Conservation (phyloP, 2,888 invertebrate species). For the Linyphia triangularis region DNA sequence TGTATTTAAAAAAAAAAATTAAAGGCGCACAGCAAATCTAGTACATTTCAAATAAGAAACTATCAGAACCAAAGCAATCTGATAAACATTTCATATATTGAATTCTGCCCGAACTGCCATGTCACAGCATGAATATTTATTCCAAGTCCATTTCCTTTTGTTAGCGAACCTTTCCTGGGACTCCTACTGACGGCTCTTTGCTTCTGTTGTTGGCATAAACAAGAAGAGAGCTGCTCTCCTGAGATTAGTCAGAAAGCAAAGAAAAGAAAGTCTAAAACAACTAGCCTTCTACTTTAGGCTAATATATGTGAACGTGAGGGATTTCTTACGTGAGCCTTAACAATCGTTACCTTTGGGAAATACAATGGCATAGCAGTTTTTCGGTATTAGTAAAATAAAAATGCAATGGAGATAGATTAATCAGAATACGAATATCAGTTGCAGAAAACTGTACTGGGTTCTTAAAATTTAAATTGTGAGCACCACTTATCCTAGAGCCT, state of each 20-base stretch:
- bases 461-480: no score
- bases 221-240: slow-evolving; percentile 15
- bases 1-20: background rate
- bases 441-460: no score
- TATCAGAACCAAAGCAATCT: background rate
- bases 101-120: background rate
- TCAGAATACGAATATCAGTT: no score
- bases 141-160: background rate
- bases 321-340: background rate
- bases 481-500: no score
- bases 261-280: slow-evolving; percentile 21
- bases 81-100: background rate
- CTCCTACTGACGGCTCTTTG: background rate
- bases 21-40: no score
- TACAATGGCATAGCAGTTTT: background rate
- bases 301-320: background rate
- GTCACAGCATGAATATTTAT: slow-evolving; percentile 9
- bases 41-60: no score
- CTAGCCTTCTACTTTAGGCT: slow-evolving; percentile 30
- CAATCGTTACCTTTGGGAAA: background rate
- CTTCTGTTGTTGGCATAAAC: slow-evolving; percentile 25
- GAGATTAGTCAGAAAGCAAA: slow-evolving; percentile 20
- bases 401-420: no score
- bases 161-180: background rate
- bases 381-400: no score